A percentile compares a stretch with the other conserved stretches of the same genome.
Conservation (phyloP, 2,113 vertebrate genomes). For the Poeciliopsis occidentalis region DNA sequence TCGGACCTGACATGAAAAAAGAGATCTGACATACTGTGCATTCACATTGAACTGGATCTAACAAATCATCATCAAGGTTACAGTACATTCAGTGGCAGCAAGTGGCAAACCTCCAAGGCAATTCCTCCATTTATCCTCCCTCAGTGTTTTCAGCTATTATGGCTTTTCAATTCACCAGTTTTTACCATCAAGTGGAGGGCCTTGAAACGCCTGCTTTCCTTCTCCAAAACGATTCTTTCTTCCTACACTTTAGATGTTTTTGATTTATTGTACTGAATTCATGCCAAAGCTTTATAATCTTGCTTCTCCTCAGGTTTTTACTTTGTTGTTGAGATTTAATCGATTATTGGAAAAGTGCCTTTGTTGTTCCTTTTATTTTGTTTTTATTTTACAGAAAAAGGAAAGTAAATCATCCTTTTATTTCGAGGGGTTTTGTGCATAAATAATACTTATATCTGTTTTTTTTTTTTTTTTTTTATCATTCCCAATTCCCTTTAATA, state of each 20-base stretch:
- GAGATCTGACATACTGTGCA: slow-evolving; percentile 2
- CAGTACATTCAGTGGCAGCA: slow-evolving; percentile 10
- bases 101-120: slow-evolving; percentile 24
- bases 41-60: slow-evolving; percentile 28
- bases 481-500: not conserved
- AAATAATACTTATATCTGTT: no score
- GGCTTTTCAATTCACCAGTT: slow-evolving; percentile 44
- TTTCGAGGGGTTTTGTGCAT: no score
- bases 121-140: slow-evolving; percentile 48
- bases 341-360: not conserved
- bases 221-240: slow-evolving; percentile 21
- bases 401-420: no score
- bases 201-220: slow-evolving; percentile 52
- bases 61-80: slow-evolving; percentile 47
- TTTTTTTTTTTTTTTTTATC: no score
- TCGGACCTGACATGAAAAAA: not conserved
- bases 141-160: slow-evolving; percentile 53
- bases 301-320: not conserved
- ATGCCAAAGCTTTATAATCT: not conserved
- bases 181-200: slow-evolving; percentile 34
- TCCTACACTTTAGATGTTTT: slow-evolving; percentile 31
- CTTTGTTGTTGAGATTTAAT: not conserved
- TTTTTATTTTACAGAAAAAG: no score
- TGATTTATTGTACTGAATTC: slow-evolving; percentile 34
- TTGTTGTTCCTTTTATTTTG: no score